Base-by-base conservation (phyloP, 2,888 invertebrate genomes). In the Ditylenchus weischeri region DNA sequence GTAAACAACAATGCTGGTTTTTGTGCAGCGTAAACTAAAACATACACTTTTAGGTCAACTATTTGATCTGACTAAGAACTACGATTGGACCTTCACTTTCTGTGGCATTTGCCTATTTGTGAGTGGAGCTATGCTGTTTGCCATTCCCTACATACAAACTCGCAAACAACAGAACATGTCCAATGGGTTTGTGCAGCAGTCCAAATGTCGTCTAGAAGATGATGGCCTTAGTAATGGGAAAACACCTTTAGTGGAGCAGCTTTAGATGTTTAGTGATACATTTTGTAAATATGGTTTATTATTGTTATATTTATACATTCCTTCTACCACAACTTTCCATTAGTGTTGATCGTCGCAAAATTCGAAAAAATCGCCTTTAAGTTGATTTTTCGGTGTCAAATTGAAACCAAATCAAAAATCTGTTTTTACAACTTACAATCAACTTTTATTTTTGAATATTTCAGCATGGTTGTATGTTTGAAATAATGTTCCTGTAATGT, bases 71-170 rank as follows among this genome's bases (percentile, higher is more conserved):
- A 87, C 89, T 8, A 70, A 65, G 2, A 90, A 91, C 19, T 94
- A 93, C 86, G 87, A 90, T 79, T 90, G 91, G 19, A 92, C 91
- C 0, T 98, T 96, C 85, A 88, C 89, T 78, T 87, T 93, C 69
- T 91, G 93, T 23, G 96, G 96, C 54, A 73, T 79, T 68, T 80
- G 81, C 48, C 73, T 81, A 47, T 70, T 81, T 69, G 70, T 78
- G 49, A 74, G 76, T 68, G 76, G 76, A 21, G 61, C 76, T 57
- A 81, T 81, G 79, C 75, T 81, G 62, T 80, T 79, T 72, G 76
- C 68, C 49, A 71, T 81, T 21, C 80, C 80, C n/a, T 58, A 69
- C 61, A 65, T 77, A 59, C 51, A 51, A 50, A 54, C 13, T 15
- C 23, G n/a, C 23, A 54, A 29, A 29, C 21, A 54, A 21, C 15